Conservation (phyloP, 1,140 invertebrate genomes). For the Drosophila azteca region DNA sequence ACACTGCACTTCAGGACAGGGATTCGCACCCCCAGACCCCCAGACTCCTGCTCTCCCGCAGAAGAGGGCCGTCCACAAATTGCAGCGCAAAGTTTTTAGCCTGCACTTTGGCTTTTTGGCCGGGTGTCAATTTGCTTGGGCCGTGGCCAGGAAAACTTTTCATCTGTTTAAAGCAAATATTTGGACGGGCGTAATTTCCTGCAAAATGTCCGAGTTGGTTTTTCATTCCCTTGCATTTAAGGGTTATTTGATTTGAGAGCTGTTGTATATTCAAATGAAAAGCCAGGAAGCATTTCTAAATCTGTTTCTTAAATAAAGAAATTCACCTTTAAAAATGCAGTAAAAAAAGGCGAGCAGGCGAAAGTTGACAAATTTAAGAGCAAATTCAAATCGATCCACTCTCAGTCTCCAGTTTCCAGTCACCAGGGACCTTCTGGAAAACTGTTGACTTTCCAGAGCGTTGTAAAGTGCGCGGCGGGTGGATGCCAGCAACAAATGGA, state of each 20-base stretch:
- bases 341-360: neutral
- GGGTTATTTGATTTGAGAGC: no score
- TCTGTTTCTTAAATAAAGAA: no score
- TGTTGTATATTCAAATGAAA: no score
- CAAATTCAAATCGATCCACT: neutral
- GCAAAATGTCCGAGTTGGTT: constrained; percentile 61
- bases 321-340: no score
- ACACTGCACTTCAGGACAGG: constrained; percentile 55
- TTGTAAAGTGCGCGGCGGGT: constrained; percentile 14
- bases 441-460: constrained; percentile 32
- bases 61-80: constrained; percentile 51
- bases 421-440: neutral
- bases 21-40: neutral
- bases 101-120: constrained; percentile 75
- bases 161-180: constrained; percentile 63
- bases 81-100: constrained; percentile 71
- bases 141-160: constrained; percentile 67
- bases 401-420: no score
- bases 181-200: constrained; percentile 70
- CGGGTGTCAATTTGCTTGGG: constrained; percentile 70
- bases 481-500: constrained; percentile 1
- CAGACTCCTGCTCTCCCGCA: neutral
- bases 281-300: no score
- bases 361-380: no score
- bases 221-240: constrained; percentile 1